These are phyloP conservation scores for Phoebastria nigripes DNA, from an alignment of 2,797 vertebrate species.

Conservation along the genomic window DNA sequence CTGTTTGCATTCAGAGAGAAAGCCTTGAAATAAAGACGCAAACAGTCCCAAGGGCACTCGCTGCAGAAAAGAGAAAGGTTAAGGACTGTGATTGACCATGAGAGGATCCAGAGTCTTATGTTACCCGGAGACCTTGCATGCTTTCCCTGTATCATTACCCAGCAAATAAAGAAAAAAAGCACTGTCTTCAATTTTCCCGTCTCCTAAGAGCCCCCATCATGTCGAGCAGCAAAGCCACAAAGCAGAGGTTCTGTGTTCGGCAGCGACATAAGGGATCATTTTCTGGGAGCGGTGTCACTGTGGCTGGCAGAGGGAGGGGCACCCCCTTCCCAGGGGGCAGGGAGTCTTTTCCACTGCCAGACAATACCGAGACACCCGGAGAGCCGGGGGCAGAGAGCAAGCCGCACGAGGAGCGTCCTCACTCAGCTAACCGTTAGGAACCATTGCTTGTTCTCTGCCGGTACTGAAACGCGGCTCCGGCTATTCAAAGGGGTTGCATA, in stretches of 20 bases:
- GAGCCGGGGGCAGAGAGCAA: neutral
- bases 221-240: neutral
- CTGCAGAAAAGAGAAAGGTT: neutral
- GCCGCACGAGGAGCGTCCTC: neutral
- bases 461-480: neutral
- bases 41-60: neutral
- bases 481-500: too few relatives aligned
- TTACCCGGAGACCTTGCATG: neutral
- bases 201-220: neutral
- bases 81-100: neutral
- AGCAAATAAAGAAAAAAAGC: neutral
- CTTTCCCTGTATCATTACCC: neutral
- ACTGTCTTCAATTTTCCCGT: neutral
- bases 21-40: neutral
- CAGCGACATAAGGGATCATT: neutral
- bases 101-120: neutral
- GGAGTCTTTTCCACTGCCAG: neutral
- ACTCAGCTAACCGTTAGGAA: neutral
- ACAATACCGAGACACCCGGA: rapidly evolving
- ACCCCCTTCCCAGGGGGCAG: neutral
- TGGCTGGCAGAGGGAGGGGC: neutral
- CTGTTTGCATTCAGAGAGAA: neutral
- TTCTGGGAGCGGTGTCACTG: rapidly evolving
- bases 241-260: neutral
- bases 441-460: neutral